These are phyloP conservation scores for Loripinus fragilis DNA, from an alignment of 2,888 invertebrate species.

Conservation along the genomic window DNA sequence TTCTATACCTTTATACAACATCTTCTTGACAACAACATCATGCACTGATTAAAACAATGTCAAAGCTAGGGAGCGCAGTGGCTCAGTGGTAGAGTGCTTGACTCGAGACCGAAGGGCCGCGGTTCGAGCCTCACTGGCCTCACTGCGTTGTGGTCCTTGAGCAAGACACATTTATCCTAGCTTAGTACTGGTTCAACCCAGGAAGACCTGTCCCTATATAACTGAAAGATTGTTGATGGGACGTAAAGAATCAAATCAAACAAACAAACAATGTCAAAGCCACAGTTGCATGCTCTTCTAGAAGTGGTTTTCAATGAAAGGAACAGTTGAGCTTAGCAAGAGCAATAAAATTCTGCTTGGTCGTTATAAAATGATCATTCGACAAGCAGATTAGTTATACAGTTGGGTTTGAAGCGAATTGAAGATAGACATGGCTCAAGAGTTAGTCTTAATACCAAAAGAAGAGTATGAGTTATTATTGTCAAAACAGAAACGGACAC, in stretches of 20 bases:
- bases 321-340: background rate
- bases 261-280: no score
- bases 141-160: no score
- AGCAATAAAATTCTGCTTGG: background rate
- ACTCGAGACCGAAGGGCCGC: no score
- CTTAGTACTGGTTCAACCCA: no score
- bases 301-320: background rate
- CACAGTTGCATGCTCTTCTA: background rate
- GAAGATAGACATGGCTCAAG: background rate
- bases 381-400: background rate
- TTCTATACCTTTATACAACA: slow-evolving; percentile 18
- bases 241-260: no score
- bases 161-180: no score
- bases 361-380: background rate
- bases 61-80: no score
- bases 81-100: no score
- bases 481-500: background rate
- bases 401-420: background rate
- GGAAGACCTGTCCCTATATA: no score
- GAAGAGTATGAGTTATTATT: background rate
- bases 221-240: no score
- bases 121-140: no score
- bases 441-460: slow-evolving; percentile 11
- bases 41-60: background rate
- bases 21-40: background rate